Conservation (phyloP, 2,888 invertebrate species). For the Lithophane socia region DNA sequence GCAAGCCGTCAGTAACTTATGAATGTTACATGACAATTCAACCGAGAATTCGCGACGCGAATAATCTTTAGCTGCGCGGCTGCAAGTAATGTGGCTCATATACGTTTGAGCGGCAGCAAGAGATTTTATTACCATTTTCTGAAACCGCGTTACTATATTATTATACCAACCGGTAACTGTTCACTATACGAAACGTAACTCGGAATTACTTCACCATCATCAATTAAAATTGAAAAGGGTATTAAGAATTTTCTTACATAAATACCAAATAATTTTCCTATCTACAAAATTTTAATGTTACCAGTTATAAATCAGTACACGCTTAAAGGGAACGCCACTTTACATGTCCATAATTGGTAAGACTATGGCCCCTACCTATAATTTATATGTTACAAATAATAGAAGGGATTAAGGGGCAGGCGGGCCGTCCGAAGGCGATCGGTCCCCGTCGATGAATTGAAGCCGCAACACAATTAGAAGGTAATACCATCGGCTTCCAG, state of each 20-base stretch:
- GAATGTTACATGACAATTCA: slow-evolving; percentile 68
- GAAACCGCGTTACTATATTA: neutral
- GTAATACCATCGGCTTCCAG: slow-evolving; percentile 49
- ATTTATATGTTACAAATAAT: slow-evolving; percentile 53
- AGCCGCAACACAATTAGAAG: slow-evolving; percentile 62
- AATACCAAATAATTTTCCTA: slow-evolving; percentile 18
- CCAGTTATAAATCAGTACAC: slow-evolving; percentile 54
- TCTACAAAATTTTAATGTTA: slow-evolving; percentile 17
- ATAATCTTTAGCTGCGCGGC: slow-evolving; percentile 54
- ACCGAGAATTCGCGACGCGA: slow-evolving; percentile 55
- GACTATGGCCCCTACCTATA: slow-evolving; percentile 26
- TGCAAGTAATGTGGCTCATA: slow-evolving; percentile 48
- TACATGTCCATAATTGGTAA: slow-evolving; percentile 29
- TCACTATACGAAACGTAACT: neutral
- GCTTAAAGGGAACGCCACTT: slow-evolving; percentile 26
- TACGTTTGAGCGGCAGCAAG: slow-evolving; percentile 23
- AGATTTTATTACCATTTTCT: slow-evolving; percentile 42
- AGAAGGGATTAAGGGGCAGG: slow-evolving; percentile 54
- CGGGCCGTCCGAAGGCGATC: slow-evolving; percentile 44
- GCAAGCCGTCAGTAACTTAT: slow-evolving; percentile 66
- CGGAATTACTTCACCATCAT: neutral
- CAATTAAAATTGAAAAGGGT: neutral
- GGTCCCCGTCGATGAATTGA: slow-evolving; percentile 53
- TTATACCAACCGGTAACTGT: neutral
- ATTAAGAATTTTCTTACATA: slow-evolving; percentile 2